Evolutionary conservation across 2,113 vertebrate genomes (phyloP).

Genomic region (Coturnix japonica): DNA sequence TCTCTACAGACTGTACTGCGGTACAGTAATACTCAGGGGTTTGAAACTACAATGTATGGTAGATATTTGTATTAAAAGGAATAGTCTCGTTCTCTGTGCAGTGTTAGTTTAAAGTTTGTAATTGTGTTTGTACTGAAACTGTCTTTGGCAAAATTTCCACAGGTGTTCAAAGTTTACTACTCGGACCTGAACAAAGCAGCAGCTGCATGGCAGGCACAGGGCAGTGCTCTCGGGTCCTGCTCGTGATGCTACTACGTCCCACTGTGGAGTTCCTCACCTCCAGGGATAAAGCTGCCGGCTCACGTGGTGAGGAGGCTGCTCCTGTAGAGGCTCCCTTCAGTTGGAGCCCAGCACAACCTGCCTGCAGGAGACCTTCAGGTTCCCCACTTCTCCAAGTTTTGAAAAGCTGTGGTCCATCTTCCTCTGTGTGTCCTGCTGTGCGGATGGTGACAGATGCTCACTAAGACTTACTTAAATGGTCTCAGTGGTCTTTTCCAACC

Average conservation of each 20-base stretch:
- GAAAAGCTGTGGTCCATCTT: rapidly evolving
- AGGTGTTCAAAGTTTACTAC: constrained; percentile 82
- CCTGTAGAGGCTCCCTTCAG: not conserved
- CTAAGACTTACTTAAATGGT: no score
- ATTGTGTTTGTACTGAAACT: constrained; percentile 74
- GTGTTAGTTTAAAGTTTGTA: constrained; percentile 79
- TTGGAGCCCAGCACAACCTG: not conserved
- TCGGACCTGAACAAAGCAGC: constrained; percentile 77
- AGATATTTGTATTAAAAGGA: constrained; percentile 76
- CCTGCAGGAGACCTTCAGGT: not conserved
- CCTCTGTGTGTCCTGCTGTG: rapidly evolving
- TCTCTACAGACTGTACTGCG: constrained; percentile 78
- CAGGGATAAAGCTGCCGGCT: not conserved
- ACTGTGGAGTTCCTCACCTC: not conserved
- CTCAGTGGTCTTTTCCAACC: no score
- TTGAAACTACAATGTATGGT: constrained; percentile 77
- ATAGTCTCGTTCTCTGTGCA: constrained; percentile 78
- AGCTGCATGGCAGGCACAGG: constrained; percentile 39
- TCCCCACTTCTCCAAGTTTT: not conserved
- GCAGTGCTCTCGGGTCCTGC: constrained; percentile 18
- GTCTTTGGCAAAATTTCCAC: constrained; percentile 82
- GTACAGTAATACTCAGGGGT: constrained; percentile 85
- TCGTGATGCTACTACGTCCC: not conserved
- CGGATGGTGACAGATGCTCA: rapidly evolving
- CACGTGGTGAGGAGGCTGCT: not conserved